Evolutionary conservation across 1,140 invertebrate species (phyloP), one percentile per base, ranked within the genome.

Genomic region (Panulirus ornatus): DNA sequence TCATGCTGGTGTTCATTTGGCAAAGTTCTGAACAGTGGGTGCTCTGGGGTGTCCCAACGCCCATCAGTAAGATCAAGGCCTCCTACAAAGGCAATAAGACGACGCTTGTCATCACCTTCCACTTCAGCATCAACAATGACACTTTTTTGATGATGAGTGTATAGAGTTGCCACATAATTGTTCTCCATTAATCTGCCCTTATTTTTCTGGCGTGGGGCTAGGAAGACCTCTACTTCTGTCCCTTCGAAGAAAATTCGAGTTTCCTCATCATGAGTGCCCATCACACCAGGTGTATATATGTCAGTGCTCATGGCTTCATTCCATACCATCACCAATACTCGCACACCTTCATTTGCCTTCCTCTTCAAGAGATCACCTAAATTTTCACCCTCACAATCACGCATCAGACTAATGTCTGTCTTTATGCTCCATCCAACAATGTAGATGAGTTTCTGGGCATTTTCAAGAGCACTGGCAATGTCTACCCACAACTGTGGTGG

Each of bases 191-290:
- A 44, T 44, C 89, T 92, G 5, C 84, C 87, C 70, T 91, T 85
- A 51, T 82, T 89, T 81, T 93, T 93, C 34, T 88, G 76, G 34
- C 92, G 84, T n/a, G 92, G 91, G 22, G 92, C 88, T 38, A 91
- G 42, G 34, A 92, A 78, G 6, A 92, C 92, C 34, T 92, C 92
- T 22, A 93, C 92, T 66, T 91, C 92, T 38, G 89, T 91, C 1
- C 92, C 92, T 30, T 91, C 91, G 83, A 93, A 93, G 81, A 89
- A 93, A 30, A 90, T 84, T 34, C 91, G 82, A 3, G 92, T 93
- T 38, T 93, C 92, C 73, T 93, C 92, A 81, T 93, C 92, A 66
- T 93, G 92, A 27, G 92, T 93, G 14, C 92, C 92, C 92, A 93
- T 93, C 9, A 93, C 70, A 22, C 92, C 92, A 38, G 92, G 76